Conservation (phyloP, 2,113 vertebrate species). For the Oreocharis arfaki region DNA sequence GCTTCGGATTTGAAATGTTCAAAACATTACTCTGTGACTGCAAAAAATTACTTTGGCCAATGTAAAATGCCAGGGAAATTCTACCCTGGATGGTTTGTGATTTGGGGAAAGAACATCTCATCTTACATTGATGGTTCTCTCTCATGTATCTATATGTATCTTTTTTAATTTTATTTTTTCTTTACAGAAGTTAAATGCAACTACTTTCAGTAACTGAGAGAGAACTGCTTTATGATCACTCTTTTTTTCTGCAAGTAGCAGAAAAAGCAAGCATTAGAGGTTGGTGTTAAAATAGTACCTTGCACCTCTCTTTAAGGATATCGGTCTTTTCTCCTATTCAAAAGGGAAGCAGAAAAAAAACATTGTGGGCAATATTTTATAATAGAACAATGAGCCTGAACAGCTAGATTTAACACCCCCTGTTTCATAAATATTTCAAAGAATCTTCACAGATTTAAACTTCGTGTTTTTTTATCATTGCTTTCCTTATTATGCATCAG, state of each 20-base stretch:
- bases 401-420: background rate
- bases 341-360: background rate
- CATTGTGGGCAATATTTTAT: background rate
- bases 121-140: background rate
- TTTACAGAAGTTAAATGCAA: background rate
- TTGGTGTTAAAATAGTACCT: background rate
- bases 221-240: background rate
- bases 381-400: background rate
- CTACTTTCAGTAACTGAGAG: background rate
- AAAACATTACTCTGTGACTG: background rate
- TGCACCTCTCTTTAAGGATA: background rate
- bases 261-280: background rate
- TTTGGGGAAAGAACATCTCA: background rate
- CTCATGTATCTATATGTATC: background rate
- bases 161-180: background rate
- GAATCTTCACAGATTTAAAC: background rate
- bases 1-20: background rate
- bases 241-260: background rate
- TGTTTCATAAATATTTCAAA: conserved; percentile 11
- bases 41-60: background rate
- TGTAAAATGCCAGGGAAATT: background rate
- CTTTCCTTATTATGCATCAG: background rate
- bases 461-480: background rate
- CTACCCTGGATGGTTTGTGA: background rate
- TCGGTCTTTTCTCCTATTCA: background rate